A percentile compares a stretch with the other conserved stretches of the same genome.
These are phyloP conservation scores for Phaenicophaeus curvirostris DNA, from an alignment of 2,797 vertebrate species.

Conservation along the genomic window DNA sequence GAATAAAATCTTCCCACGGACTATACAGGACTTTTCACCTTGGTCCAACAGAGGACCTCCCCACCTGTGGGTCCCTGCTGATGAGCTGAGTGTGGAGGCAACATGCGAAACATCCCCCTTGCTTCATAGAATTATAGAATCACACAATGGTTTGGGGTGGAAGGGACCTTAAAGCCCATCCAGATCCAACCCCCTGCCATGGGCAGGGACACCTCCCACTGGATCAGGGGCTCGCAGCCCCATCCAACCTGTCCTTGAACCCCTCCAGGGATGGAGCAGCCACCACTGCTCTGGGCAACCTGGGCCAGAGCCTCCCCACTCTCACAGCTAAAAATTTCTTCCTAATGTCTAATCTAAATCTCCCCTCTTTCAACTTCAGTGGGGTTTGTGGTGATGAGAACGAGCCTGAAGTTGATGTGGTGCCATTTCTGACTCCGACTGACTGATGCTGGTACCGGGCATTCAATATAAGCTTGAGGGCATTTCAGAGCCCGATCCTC, in stretches of 20 bases:
- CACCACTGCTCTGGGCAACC: too few relatives aligned
- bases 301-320: too few relatives aligned
- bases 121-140: too few relatives aligned
- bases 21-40: background rate
- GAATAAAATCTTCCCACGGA: background rate
- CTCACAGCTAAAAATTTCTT: too few relatives aligned
- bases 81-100: background rate
- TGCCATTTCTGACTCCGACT: background rate
- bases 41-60: background rate
- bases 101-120: background rate
- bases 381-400: background rate
- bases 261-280: too few relatives aligned
- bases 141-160: too few relatives aligned
- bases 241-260: too few relatives aligned
- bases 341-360: too few relatives aligned
- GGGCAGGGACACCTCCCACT: too few relatives aligned
- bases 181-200: too few relatives aligned
- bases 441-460: fast-evolving
- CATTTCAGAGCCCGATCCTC: background rate
- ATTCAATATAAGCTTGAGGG: background rate
- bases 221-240: too few relatives aligned
- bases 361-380: background rate
- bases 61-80: background rate
- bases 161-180: too few relatives aligned
- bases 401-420: background rate